phyloP scores from a whole-genome alignment of 2,888 invertebrate species.

The Shargacucullia verbasci region DNA sequence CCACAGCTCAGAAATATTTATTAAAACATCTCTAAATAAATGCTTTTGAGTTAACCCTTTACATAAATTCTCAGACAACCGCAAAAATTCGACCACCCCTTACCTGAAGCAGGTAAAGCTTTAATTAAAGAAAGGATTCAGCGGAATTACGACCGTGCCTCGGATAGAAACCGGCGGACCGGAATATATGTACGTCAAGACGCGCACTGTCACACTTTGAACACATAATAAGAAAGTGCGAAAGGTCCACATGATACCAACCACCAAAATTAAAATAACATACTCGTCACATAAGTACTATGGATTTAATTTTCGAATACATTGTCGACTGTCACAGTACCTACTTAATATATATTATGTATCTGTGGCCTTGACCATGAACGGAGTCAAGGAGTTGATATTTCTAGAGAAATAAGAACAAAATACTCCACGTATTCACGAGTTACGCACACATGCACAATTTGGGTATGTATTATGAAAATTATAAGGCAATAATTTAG shows the following conservation, averaged over 20 bases:
- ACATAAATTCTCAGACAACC: conserved; percentile 35
- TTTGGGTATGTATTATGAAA: too few relatives aligned
- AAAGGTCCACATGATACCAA: conserved; percentile 11
- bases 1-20: conserved; percentile 24
- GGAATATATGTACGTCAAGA: conserved; percentile 39
- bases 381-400: too few relatives aligned
- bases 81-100: conserved; percentile 42
- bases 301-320: too few relatives aligned
- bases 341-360: too few relatives aligned
- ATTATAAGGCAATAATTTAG: too few relatives aligned
- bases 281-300: too few relatives aligned
- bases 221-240: neutral
- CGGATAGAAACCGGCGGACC: conserved; percentile 28
- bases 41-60: conserved; percentile 28
- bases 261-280: too few relatives aligned
- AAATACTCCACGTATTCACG: too few relatives aligned
- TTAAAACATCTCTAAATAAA: conserved; percentile 15
- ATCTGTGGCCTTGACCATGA: too few relatives aligned
- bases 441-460: too few relatives aligned
- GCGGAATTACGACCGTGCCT: conserved; percentile 36
- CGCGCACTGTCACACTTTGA: conserved; percentile 37
- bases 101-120: conserved; percentile 51
- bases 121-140: conserved; percentile 55
- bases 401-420: too few relatives aligned
- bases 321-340: too few relatives aligned